A percentile compares a stretch with the other conserved stretches of the same genome.
Conservation (phyloP, 2,888 invertebrate genomes). For the Pachliopta kotzebuea region DNA sequence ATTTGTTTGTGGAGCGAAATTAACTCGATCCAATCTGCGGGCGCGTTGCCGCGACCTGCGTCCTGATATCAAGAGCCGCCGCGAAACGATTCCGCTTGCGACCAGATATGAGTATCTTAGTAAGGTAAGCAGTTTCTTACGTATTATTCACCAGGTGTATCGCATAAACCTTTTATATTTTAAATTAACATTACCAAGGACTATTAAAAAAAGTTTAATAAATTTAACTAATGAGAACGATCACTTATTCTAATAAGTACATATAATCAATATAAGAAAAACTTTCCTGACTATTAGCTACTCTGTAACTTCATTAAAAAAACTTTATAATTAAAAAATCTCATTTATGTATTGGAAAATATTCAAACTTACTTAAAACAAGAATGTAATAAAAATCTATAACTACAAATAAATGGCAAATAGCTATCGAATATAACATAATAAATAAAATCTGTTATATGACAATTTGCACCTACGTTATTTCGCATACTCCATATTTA, state of each 20-base stretch:
- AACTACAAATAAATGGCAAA: too few relatives aligned
- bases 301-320: not conserved
- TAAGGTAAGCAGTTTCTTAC: conserved; percentile 43
- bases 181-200: not conserved
- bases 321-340: too few relatives aligned
- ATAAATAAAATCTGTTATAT: too few relatives aligned
- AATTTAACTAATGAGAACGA: not conserved
- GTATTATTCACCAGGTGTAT: not conserved
- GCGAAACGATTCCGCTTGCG: conserved; percentile 57
- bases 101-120: conserved; percentile 42
- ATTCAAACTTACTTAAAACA: too few relatives aligned
- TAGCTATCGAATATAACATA: too few relatives aligned
- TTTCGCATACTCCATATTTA: not conserved
- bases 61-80: conserved; percentile 54
- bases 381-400: too few relatives aligned
- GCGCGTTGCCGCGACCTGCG: conserved; percentile 62
- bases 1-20: conserved; percentile 81
- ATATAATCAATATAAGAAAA: too few relatives aligned
- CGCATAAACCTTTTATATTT: not conserved
- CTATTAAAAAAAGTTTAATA: not conserved
- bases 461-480: too few relatives aligned
- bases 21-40: conserved; percentile 80
- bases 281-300: too few relatives aligned
- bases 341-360: too few relatives aligned
- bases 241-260: not conserved